Conservation (phyloP, 2,797 vertebrate species). For the Austrolebias charrua region DNA sequence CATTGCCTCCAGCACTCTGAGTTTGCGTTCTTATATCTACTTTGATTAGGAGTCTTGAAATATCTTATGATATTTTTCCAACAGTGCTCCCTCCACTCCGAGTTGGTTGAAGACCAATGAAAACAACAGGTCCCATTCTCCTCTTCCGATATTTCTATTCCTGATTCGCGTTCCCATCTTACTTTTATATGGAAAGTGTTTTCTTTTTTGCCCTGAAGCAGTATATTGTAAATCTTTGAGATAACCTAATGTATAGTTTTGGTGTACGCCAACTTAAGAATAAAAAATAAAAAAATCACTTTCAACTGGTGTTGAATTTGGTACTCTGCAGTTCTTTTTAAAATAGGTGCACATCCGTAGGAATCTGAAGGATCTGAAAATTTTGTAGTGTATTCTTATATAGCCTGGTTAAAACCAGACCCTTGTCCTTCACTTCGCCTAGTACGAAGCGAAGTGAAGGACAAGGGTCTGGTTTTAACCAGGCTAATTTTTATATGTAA, state of each 20-base stretch:
- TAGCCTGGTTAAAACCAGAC: too few species aligned
- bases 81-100: conserved; percentile 9
- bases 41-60: background rate
- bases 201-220: background rate
- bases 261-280: too few species aligned
- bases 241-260: background rate
- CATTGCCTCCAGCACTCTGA: background rate
- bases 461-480: too few species aligned
- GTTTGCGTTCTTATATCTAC: background rate
- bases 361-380: too few species aligned
- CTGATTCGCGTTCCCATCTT: background rate
- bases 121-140: background rate
- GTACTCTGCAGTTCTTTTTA: background rate
- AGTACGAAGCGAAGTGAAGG: too few species aligned
- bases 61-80: conserved; percentile 3
- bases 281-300: too few species aligned
- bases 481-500: too few species aligned
- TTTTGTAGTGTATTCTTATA: too few species aligned
- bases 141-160: background rate
- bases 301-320: background rate
- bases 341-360: background rate
- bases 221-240: background rate
- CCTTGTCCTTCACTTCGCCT: too few species aligned
- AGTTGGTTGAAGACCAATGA: background rate
- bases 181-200: background rate